Conservation (phyloP, 2,113 vertebrate genomes). For the Trachemys scripta region DNA sequence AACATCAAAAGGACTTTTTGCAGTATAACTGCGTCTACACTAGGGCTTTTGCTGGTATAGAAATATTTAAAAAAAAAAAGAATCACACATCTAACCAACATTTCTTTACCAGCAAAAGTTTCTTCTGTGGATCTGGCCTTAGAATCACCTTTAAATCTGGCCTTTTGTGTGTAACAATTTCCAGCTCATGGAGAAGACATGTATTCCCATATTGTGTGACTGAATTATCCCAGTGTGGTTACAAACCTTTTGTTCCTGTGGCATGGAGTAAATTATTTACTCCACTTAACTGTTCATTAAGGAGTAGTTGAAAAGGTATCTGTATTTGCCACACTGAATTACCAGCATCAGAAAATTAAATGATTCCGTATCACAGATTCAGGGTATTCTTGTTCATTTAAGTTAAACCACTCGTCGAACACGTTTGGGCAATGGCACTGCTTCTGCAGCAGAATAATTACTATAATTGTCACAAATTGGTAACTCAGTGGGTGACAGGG, state of each 20-base stretch:
- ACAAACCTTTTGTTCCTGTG: not conserved
- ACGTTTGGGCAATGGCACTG: not conserved
- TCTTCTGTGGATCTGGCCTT: not conserved
- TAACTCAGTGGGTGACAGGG: not conserved
- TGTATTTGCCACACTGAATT: not conserved
- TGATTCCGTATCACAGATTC: not conserved
- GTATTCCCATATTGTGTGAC: rapidly evolving
- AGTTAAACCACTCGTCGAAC: not conserved
- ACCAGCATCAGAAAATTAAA: slow-evolving; percentile 1
- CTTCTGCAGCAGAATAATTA: not conserved
- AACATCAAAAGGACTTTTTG: not conserved
- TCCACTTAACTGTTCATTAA: not conserved
- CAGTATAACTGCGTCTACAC: not conserved
- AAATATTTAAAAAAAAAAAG: not conserved
- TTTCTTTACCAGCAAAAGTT: not conserved
- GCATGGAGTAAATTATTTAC: not conserved
- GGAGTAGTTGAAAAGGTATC: not conserved
- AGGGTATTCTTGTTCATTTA: not conserved
- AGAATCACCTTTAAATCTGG: not conserved
- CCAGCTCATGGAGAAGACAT: not conserved
- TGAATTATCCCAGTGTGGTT: not conserved
- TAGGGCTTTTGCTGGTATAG: not conserved
- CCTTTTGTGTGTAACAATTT: not conserved
- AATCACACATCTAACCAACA: not conserved
- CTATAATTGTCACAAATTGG: not conserved